These are phyloP conservation scores for Drosophila nikananu DNA, from an alignment of 1,140 invertebrate genomes.

Conservation along the genomic window DNA sequence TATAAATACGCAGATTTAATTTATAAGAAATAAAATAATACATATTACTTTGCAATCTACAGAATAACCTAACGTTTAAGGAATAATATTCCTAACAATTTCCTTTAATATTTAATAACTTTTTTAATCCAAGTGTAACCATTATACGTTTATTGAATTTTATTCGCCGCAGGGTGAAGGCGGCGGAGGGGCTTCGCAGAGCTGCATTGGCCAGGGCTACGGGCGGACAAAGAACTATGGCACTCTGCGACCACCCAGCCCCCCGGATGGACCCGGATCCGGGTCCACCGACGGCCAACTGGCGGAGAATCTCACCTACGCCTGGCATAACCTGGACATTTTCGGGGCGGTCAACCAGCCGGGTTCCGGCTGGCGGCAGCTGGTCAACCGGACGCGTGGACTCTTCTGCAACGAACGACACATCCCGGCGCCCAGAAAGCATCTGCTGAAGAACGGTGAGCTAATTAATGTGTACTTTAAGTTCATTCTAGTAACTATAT, in stretches of 20 bases:
- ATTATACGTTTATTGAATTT: background rate
- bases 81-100: too few relatives aligned
- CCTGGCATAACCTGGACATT: slow-evolving; percentile 90
- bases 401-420: slow-evolving; percentile 81
- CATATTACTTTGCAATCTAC: too few relatives aligned
- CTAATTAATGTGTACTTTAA: background rate
- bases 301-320: slow-evolving; percentile 88
- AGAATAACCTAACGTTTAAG: too few relatives aligned
- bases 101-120: background rate
- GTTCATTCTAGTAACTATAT: background rate
- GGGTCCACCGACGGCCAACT: slow-evolving; percentile 17
- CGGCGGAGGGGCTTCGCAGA: slow-evolving; percentile 41
- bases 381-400: slow-evolving; percentile 85
- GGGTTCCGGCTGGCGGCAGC: slow-evolving; percentile 73
- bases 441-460: slow-evolving; percentile 88
- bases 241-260: slow-evolving; percentile 47
- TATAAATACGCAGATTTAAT: background rate
- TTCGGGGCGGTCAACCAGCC: slow-evolving; percentile 85
- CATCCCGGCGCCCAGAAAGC: slow-evolving; percentile 87
- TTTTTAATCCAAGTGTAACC: background rate
- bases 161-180: background rate
- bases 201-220: slow-evolving; percentile 67
- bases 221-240: slow-evolving; percentile 78
- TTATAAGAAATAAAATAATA: too few relatives aligned
- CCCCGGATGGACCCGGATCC: slow-evolving; percentile 32